Evolutionary conservation across 2,888 invertebrate genomes (phyloP).

Genomic region (Norana najaformis): DNA sequence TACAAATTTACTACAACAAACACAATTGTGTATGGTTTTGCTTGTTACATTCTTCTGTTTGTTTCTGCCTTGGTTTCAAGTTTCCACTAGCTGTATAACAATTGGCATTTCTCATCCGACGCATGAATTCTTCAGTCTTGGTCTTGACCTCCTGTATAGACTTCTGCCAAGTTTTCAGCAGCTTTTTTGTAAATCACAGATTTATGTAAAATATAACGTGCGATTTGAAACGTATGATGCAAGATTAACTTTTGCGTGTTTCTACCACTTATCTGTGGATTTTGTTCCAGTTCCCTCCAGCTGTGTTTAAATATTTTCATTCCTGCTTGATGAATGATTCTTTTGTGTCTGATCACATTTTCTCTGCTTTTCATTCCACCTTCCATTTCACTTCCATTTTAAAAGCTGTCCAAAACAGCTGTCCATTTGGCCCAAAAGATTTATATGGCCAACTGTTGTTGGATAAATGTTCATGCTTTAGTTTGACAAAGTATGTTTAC

Average conservation of each 20-base stretch:
- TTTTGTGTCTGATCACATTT: neutral
- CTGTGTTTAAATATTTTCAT: neutral
- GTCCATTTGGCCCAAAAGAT: neutral
- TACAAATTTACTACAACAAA: neutral
- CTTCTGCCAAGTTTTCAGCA: neutral
- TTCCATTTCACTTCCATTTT: neutral
- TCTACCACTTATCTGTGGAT: neutral
- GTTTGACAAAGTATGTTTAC: neutral
- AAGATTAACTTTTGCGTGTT: neutral
- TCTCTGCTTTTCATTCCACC: conserved; percentile 2
- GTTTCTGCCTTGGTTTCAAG: neutral
- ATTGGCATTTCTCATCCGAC: neutral
- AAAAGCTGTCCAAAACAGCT: neutral
- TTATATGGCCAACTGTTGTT: neutral
- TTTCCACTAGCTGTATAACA: neutral
- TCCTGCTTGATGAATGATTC: neutral
- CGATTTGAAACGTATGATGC: neutral
- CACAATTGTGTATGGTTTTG: neutral
- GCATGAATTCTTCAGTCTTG: neutral
- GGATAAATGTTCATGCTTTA: neutral
- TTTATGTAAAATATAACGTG: neutral
- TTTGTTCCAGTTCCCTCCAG: neutral
- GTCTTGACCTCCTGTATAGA: neutral
- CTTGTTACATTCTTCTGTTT: neutral
- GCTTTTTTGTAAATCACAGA: neutral